Evolutionary conservation across 2,113 vertebrate species (phyloP).

Genomic region (Pygoscelis adeliae): DNA sequence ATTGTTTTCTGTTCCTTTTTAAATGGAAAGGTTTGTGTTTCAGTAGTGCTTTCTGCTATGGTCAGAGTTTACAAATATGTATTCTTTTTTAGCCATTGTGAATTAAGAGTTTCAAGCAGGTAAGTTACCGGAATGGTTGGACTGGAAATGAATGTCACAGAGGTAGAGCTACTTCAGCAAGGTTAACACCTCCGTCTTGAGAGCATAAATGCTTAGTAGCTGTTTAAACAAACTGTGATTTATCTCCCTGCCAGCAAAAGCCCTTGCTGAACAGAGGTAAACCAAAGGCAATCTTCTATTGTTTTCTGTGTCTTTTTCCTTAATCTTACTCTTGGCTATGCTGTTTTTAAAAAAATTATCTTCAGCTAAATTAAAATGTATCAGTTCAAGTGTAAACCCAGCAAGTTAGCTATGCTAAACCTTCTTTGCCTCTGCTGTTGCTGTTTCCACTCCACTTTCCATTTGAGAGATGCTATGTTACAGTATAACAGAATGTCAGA

Average conservation of each 20-base stretch:
- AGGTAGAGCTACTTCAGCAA: neutral
- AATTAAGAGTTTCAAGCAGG: neutral
- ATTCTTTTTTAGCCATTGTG: neutral
- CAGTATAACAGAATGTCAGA: neutral
- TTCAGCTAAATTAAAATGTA: neutral
- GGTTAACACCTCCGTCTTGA: neutral
- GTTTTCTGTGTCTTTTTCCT: neutral
- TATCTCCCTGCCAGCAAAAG: neutral
- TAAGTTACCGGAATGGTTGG: neutral
- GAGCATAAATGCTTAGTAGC: neutral
- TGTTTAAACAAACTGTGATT: constrained; percentile 16
- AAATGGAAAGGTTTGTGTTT: neutral
- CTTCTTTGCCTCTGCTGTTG: neutral
- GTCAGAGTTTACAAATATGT: neutral
- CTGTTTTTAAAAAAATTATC: neutral
- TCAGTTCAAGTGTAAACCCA: neutral
- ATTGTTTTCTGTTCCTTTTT: neutral
- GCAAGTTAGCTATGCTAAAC: neutral
- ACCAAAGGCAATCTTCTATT: neutral
- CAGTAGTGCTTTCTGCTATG: neutral
- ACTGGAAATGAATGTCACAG: neutral
- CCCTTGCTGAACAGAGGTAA: neutral
- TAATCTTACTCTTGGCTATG: neutral
- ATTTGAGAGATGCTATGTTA: neutral
- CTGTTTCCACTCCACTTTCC: neutral